A percentile compares a stretch with the other conserved stretches of the same genome.
phyloP scores from a whole-genome alignment of 2,113 vertebrate genomes.

The Phyllopteryx taeniolatus region DNA sequence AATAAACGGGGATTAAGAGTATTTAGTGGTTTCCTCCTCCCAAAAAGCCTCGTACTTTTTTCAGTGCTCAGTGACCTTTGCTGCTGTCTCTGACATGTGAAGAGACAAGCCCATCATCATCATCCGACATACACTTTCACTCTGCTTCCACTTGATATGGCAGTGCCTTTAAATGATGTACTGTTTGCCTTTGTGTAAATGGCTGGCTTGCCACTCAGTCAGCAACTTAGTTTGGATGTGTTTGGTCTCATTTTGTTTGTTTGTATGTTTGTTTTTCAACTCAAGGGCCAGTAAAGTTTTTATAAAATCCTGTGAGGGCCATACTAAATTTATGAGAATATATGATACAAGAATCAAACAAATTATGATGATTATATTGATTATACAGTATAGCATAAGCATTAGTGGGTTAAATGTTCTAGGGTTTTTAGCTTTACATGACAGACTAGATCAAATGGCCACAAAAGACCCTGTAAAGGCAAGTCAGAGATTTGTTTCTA shows the following conservation, averaged over 20 bases:
- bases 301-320: neutral
- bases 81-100: constrained; percentile 59
- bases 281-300: neutral
- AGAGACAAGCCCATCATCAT: constrained; percentile 56
- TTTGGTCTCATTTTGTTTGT: constrained; percentile 13
- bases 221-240: constrained; percentile 12
- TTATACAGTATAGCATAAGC: too few species aligned
- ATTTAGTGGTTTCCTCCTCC: constrained; percentile 98
- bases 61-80: constrained; percentile 74
- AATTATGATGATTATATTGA: too few species aligned
- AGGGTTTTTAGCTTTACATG: too few species aligned
- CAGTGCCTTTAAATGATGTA: constrained; percentile 38
- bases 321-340: too few species aligned
- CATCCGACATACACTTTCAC: constrained; percentile 50
- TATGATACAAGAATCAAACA: too few species aligned
- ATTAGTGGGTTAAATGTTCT: too few species aligned
- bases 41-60: constrained; percentile 86
- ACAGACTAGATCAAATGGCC: too few species aligned
- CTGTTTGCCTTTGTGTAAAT: constrained; percentile 43
- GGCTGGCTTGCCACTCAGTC: constrained; percentile 32
- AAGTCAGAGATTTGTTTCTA: too few species aligned
- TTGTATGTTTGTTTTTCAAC: neutral
- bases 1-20: constrained; percentile 97
- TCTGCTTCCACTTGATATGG: constrained; percentile 37
- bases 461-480: too few species aligned